Percentiles rank a stretch among this genome's conserved stretches.
These are phyloP conservation scores for Austrofundulus limnaeus DNA, from an alignment of 2,113 vertebrate genomes.

Conservation along the genomic window DNA sequence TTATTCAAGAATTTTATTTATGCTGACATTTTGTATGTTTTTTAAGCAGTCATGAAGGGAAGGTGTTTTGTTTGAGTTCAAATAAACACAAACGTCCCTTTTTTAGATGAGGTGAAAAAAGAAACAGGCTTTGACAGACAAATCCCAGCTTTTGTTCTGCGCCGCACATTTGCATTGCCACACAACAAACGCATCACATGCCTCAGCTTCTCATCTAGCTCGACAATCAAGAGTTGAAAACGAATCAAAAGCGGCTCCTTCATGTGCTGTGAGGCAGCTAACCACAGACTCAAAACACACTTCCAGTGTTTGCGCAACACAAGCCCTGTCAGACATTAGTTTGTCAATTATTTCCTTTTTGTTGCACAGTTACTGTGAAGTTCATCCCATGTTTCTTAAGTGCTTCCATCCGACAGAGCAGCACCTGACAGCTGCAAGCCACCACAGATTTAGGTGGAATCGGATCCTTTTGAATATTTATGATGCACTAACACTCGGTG, in stretches of 20 bases:
- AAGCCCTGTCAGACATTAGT: slow-evolving; percentile 32
- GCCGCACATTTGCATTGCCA: neutral
- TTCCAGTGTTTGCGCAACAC: slow-evolving; percentile 30
- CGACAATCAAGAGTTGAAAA: slow-evolving; percentile 1
- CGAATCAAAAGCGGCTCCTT: slow-evolving; percentile 18
- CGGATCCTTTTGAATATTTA: neutral
- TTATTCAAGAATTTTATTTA: neutral
- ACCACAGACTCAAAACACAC: slow-evolving; percentile 30
- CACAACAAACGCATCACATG: neutral
- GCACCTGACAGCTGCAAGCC: slow-evolving; percentile 29
- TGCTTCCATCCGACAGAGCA: slow-evolving; percentile 24
- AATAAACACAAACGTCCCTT: slow-evolving; percentile 12
- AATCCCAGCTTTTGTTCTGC: neutral
- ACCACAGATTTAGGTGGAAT: neutral
- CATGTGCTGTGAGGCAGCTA: slow-evolving; percentile 26
- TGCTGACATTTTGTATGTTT: neutral
- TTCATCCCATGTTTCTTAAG: slow-evolving; percentile 3
- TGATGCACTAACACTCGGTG: neutral
- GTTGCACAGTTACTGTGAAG: slow-evolving; percentile 21
- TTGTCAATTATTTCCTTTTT: slow-evolving; percentile 36
- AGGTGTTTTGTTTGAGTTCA: slow-evolving; percentile 5
- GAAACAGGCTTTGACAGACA: neutral
- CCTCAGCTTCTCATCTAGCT: slow-evolving; percentile 5
- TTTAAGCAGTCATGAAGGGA: slow-evolving; percentile 9
- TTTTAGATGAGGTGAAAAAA: neutral